Evolutionary conservation across 2,888 invertebrate species (phyloP).

Genomic region (Mechanitis mazaeus): DNA sequence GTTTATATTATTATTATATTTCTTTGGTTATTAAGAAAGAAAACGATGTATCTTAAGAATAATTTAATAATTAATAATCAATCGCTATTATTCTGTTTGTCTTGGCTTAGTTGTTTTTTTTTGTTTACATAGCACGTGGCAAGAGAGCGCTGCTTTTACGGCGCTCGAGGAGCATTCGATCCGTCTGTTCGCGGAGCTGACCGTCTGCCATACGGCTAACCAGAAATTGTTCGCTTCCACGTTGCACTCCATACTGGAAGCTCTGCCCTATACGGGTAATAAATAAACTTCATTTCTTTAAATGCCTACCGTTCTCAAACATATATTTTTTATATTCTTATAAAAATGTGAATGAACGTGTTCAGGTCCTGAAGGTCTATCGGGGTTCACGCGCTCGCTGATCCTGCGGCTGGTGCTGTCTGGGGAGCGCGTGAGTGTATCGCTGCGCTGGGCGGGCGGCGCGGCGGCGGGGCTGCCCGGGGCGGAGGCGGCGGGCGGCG

Average conservation of each 20-base stretch:
- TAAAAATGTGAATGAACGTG: too few relatives aligned
- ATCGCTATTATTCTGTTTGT: not conserved
- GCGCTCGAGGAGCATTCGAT: slow-evolving; percentile 86
- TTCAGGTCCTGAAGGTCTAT: slow-evolving; percentile 78
- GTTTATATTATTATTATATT: slow-evolving; percentile 7
- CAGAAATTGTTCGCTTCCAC: slow-evolving; percentile 89
- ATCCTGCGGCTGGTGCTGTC: slow-evolving; percentile 91
- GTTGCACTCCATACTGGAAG: slow-evolving; percentile 84
- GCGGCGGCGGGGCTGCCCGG: slow-evolving; percentile 38
- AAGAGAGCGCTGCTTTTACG: slow-evolving; percentile 68
- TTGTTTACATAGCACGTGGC: slow-evolving; percentile 54
- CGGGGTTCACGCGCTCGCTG: slow-evolving; percentile 91
- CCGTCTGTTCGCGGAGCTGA: slow-evolving; percentile 87
- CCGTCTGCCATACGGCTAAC: slow-evolving; percentile 89
- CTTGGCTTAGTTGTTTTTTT: not conserved
- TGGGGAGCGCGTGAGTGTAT: slow-evolving; percentile 88
- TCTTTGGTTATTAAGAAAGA: too few relatives aligned
- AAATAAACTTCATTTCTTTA: not conserved
- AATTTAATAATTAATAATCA: too few relatives aligned
- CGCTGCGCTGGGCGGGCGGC: slow-evolving; percentile 73
- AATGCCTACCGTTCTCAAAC: too few relatives aligned
- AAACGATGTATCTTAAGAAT: too few relatives aligned
- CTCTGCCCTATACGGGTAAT: slow-evolving; percentile 62
- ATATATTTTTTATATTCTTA: too few relatives aligned
- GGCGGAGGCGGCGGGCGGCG: slow-evolving; percentile 71